These are phyloP conservation scores for Semnornis frantzii DNA, from an alignment of 2,113 vertebrate genomes.

Conservation along the genomic window DNA sequence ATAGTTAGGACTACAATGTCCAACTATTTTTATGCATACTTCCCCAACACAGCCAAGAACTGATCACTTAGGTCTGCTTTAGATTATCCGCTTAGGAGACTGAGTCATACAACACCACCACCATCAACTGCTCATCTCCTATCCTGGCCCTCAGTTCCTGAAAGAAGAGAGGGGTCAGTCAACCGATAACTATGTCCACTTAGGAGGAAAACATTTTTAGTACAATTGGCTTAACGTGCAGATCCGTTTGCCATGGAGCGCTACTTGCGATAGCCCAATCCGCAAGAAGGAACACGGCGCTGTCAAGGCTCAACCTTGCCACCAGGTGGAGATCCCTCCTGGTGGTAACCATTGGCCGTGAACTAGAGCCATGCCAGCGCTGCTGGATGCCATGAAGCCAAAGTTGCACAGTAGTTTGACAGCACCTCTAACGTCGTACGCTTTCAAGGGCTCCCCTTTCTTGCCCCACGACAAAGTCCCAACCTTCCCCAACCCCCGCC, in stretches of 20 bases:
- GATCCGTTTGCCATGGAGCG: neutral
- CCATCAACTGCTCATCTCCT: neutral
- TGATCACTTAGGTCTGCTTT: neutral
- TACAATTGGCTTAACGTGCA: rapidly evolving
- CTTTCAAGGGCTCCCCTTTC: neutral
- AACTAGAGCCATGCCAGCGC: neutral
- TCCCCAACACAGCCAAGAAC: neutral
- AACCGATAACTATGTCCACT: neutral
- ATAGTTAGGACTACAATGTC: neutral
- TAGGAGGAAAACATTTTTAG: neutral
- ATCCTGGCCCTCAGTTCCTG: neutral
- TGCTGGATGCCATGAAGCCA: neutral
- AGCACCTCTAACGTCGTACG: neutral
- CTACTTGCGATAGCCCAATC: rapidly evolving
- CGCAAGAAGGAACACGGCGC: too few relatives aligned
- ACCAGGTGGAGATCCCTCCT: slow-evolving; percentile 26
- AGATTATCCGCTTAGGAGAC: neutral
- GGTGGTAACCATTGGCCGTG: neutral
- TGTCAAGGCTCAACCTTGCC: neutral
- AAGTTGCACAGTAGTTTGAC: slow-evolving; percentile 32
- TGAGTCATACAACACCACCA: rapidly evolving
- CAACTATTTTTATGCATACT: neutral
- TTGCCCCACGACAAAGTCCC: neutral
- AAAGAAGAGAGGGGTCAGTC: neutral
- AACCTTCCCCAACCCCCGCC: neutral